These are phyloP conservation scores for Muscina levida DNA, from an alignment of 2,888 invertebrate species.

Conservation along the genomic window DNA sequence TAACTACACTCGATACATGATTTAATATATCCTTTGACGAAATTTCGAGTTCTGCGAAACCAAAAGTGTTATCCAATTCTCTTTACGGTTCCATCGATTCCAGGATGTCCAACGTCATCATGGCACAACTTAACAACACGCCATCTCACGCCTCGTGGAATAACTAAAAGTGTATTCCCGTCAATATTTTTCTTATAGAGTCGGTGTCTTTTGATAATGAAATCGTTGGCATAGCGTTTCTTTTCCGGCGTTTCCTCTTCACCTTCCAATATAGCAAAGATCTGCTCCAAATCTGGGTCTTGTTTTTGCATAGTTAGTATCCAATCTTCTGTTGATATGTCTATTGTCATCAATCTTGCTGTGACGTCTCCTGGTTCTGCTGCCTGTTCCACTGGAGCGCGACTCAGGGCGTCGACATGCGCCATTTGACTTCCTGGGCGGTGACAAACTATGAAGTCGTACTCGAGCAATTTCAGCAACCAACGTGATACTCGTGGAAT, in stretches of 20 bases:
- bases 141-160: slow-evolving; percentile 47
- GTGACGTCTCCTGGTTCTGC: slow-evolving; percentile 15
- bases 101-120: slow-evolving; percentile 62
- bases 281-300: background rate
- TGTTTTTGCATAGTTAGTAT: slow-evolving; percentile 13
- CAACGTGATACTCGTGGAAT: slow-evolving; percentile 70
- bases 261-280: background rate
- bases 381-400: slow-evolving; percentile 56
- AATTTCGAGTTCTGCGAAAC: slow-evolving; percentile 65
- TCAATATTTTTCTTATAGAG: background rate
- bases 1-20: slow-evolving; percentile 66
- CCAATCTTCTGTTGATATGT: slow-evolving; percentile 17
- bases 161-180: slow-evolving; percentile 25
- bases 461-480: slow-evolving; percentile 67
- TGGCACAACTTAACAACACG: slow-evolving; percentile 60
- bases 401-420: slow-evolving; percentile 73
- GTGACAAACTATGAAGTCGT: slow-evolving; percentile 58
- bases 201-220: background rate
- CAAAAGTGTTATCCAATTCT: slow-evolving; percentile 63
- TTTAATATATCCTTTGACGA: slow-evolving; percentile 58
- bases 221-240: background rate
- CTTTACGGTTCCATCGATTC: slow-evolving; percentile 62
- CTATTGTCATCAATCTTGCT: slow-evolving; percentile 1
- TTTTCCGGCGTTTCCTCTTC: background rate
- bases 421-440: slow-evolving; percentile 69